Percentiles rank a stretch among this genome's conserved stretches.
phyloP scores from a whole-genome alignment of 2,113 vertebrate genomes.

The Gobio gobio region DNA sequence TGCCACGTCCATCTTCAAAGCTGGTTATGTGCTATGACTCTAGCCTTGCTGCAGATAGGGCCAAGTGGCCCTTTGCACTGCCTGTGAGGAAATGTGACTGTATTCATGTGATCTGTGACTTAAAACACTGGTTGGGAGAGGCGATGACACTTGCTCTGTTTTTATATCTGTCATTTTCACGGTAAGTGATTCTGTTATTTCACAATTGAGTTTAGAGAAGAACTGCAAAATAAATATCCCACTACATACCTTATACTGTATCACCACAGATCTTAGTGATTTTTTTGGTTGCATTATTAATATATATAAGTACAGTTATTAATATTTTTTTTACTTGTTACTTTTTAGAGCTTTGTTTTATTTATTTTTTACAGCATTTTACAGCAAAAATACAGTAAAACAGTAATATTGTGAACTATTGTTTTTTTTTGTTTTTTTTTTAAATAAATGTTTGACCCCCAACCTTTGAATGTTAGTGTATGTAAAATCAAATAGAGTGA shows the following conservation, averaged over 20 bases:
- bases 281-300: not conserved
- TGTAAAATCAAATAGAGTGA: not conserved
- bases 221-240: not conserved
- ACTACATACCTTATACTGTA: too few species aligned
- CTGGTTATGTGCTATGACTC: constrained; percentile 74
- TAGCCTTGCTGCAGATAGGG: constrained; percentile 52
- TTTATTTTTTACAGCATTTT: too few species aligned
- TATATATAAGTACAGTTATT: not conserved
- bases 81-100: constrained; percentile 55
- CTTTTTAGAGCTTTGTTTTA: too few species aligned
- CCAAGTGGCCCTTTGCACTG: constrained; percentile 42
- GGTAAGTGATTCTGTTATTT: constrained; percentile 34
- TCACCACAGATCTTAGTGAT: not conserved
- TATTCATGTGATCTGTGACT: constrained; percentile 61
- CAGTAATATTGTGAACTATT: too few species aligned
- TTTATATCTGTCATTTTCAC: not conserved
- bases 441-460: not conserved
- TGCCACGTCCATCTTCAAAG: constrained; percentile 64
- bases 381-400: too few species aligned
- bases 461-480: not conserved
- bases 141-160: not conserved
- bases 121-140: not conserved
- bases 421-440: too few species aligned
- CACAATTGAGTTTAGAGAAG: not conserved
- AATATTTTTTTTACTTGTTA: not conserved